Conservation (phyloP, 2,888 invertebrate species). For the Phytoseiulus persimilis region DNA sequence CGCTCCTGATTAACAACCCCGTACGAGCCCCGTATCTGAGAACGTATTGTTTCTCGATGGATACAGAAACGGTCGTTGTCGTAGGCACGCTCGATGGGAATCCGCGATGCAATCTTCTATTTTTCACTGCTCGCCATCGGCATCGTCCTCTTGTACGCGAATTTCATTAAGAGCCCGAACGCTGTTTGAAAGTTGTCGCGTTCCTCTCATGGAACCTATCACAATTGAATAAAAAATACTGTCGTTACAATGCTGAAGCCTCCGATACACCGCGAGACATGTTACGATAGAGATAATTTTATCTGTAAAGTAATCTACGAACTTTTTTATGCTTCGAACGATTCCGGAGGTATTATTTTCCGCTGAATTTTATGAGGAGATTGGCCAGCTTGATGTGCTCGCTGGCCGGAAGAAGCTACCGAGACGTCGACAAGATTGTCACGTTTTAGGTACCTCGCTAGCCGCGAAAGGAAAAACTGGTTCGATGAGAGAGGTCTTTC, state of each 20-base stretch:
- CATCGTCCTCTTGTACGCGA: background rate
- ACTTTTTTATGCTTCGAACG: background rate
- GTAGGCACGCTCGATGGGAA: background rate
- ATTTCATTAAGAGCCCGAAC: background rate
- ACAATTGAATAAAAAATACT: background rate
- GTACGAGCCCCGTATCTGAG: background rate
- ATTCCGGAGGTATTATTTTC: background rate
- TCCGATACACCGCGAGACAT: background rate
- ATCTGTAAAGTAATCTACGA: background rate
- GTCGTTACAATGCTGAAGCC: background rate
- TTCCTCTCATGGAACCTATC: background rate
- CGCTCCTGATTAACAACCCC: background rate
- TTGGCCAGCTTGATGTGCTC: background rate
- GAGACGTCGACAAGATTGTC: background rate
- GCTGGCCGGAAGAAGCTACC: background rate
- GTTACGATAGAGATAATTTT: background rate
- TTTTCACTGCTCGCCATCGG: background rate
- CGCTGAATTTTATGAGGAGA: background rate
- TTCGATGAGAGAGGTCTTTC: background rate
- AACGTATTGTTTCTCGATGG: background rate
- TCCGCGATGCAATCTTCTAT: background rate
- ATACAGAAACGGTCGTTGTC: background rate
- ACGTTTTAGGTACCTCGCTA: background rate
- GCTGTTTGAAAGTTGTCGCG: background rate
- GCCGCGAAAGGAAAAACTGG: background rate